Evolutionary conservation across 2,888 invertebrate genomes (phyloP), one percentile per base, ranked within the genome.

Genomic region (Pammene fasciana): DNA sequence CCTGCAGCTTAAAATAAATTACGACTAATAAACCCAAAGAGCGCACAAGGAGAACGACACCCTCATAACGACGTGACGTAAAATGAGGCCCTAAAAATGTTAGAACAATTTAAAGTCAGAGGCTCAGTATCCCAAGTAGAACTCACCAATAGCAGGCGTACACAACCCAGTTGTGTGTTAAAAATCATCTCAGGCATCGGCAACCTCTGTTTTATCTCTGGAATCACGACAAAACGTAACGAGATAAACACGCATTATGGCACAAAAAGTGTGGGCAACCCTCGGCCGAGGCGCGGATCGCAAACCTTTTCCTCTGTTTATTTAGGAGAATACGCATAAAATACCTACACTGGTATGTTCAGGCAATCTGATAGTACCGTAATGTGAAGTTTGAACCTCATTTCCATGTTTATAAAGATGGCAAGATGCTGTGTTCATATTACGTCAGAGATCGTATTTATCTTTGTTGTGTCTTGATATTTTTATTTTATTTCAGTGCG

Each of bases 241-340:
- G 78, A 80, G 79, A 83, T 81, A 82, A 82, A 75, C 78, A 73
- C 72, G 76, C 78, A 75, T 78, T 81, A 81, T 76, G 75, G 75
- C 75, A n/a, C 57, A 68, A 68, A 68, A 68, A 68, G 64, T 60
- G 59, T 46, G 60, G 60, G 64, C 65, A 50, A 65, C 65, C 71
- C 65, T 64, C 70, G 59, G 59, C 52, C 52, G 66, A 43, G 62
- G 38, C 66, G 62, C 54, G 66, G 70, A 70, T 73, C 70, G 73
- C 72, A 71, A 70, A 73, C 74, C 73, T 73, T 74, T 74, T 70
- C 71, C 72, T 67, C 72, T 73, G 71, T 74, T 74, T 72, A 73
- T 73, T 73, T 71, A 67, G 66, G 71, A 68, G 73, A 72, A 72
- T 68, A 61, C 72, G 72, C 73, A 72, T 73, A 72, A 73, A 71